phyloP scores from a whole-genome alignment of 1,140 invertebrate species.

The Rhysida immarginata region DNA sequence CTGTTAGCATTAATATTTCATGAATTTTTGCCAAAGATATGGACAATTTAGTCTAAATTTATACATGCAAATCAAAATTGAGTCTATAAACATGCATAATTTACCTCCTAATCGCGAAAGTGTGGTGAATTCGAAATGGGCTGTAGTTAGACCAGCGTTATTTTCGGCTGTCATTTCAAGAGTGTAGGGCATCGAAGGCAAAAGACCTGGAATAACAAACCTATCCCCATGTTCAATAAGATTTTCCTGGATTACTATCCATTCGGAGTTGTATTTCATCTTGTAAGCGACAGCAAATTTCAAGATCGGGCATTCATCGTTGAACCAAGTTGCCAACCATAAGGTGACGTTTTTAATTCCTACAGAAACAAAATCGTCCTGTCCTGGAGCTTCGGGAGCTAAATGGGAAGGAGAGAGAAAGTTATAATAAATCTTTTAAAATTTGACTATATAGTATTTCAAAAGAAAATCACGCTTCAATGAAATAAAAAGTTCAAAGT shows the following conservation, averaged over 20 bases:
- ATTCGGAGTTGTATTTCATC: slow-evolving; percentile 40
- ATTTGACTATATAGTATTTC: too few relatives aligned
- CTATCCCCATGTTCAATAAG: slow-evolving; percentile 69
- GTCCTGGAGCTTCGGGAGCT: slow-evolving; percentile 62
- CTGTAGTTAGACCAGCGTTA: slow-evolving; percentile 84
- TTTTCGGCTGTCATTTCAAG: slow-evolving; percentile 84
- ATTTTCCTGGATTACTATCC: slow-evolving; percentile 83
- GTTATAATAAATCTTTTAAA: too few relatives aligned
- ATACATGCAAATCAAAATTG: too few relatives aligned
- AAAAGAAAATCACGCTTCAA: too few relatives aligned
- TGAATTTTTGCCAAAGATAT: not conserved
- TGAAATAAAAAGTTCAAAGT: too few relatives aligned
- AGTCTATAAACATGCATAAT: too few relatives aligned
- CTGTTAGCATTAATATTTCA: too few relatives aligned
- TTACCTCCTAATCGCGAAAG: slow-evolving; percentile 83
- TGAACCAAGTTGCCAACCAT: slow-evolving; percentile 80
- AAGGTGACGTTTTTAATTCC: slow-evolving; percentile 80
- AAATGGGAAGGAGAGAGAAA: not conserved
- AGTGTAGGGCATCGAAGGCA: slow-evolving; percentile 84
- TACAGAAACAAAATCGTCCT: slow-evolving; percentile 74
- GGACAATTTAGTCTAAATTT: too few relatives aligned
- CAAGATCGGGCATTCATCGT: slow-evolving; percentile 87
- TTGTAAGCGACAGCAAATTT: slow-evolving; percentile 92
- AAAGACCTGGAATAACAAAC: slow-evolving; percentile 75
- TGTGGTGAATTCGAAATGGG: slow-evolving; percentile 90